Conservation (phyloP, 2,797 vertebrate genomes). For the Sebastes matsubarae region DNA sequence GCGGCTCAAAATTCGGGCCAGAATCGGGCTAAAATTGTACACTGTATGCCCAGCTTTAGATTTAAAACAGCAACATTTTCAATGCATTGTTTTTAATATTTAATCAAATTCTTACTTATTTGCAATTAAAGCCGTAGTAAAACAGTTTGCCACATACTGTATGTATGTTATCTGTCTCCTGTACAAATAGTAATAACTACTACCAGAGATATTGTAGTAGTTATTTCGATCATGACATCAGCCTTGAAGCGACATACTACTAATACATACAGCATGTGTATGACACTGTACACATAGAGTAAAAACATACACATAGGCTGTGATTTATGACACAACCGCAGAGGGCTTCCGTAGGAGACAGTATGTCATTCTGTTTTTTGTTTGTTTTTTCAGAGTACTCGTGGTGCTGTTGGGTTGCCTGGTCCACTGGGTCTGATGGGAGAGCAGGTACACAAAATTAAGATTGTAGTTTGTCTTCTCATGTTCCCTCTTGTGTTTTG, state of each 20-base stretch:
- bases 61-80: background rate
- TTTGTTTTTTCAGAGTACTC: conserved; percentile 76
- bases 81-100: too few species aligned
- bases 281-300: too few species aligned
- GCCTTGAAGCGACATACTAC: too few species aligned
- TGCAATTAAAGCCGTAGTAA: background rate
- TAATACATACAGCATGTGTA: rapidly evolving
- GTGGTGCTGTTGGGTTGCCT: conserved; percentile 71
- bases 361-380: background rate
- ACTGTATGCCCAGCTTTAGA: background rate
- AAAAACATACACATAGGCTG: background rate
- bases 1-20: too few species aligned
- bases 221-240: too few species aligned
- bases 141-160: background rate
- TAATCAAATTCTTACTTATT: background rate
- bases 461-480: background rate
- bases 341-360: background rate
- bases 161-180: background rate
- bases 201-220: background rate
- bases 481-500: background rate
- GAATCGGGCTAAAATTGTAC: too few species aligned
- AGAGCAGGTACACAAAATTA: conserved; percentile 80
- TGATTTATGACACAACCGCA: background rate
- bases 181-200: background rate
- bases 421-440: conserved; percentile 82